Percentiles rank a stretch among this genome's conserved stretches.
phyloP scores from a whole-genome alignment of 2,888 invertebrate species.

The Agrotis ipsilon region DNA sequence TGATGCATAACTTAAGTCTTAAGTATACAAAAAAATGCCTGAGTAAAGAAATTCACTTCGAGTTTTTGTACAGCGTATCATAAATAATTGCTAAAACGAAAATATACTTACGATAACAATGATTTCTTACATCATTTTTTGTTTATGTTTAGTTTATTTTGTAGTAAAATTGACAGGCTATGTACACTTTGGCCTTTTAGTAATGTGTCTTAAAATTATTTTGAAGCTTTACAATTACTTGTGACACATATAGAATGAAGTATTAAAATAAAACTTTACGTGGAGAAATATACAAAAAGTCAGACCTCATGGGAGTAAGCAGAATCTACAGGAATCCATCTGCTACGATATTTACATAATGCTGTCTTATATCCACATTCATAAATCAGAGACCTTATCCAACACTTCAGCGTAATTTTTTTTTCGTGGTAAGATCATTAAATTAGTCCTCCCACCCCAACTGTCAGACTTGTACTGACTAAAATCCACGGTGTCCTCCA shows the following conservation, averaged over 20 bases:
- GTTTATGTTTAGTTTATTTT: constrained; percentile 16
- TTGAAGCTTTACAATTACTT: not conserved
- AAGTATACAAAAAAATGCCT: not conserved
- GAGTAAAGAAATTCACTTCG: not conserved
- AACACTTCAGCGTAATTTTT: too few species aligned
- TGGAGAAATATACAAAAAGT: too few species aligned
- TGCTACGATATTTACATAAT: too few species aligned
- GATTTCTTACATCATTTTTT: not conserved
- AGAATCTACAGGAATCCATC: too few species aligned
- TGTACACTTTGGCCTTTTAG: constrained; percentile 8
- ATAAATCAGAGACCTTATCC: too few species aligned
- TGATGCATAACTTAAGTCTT: not conserved
- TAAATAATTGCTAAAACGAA: constrained; percentile 2
- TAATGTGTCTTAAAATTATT: not conserved
- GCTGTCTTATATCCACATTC: too few species aligned
- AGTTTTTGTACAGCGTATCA: constrained; percentile 13
- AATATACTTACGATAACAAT: constrained; percentile 3
- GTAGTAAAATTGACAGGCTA: constrained; percentile 9
- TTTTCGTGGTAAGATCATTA: too few species aligned
- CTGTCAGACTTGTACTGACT: too few species aligned
- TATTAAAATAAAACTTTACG: not conserved
- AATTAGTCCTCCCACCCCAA: too few species aligned
- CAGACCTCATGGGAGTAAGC: too few species aligned
- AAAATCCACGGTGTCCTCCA: too few species aligned
- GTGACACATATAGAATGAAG: not conserved